Evolutionary conservation across 2,797 vertebrate genomes (phyloP), one percentile per base, ranked within the genome.

Genomic region (Sebastes hubbsi): DNA sequence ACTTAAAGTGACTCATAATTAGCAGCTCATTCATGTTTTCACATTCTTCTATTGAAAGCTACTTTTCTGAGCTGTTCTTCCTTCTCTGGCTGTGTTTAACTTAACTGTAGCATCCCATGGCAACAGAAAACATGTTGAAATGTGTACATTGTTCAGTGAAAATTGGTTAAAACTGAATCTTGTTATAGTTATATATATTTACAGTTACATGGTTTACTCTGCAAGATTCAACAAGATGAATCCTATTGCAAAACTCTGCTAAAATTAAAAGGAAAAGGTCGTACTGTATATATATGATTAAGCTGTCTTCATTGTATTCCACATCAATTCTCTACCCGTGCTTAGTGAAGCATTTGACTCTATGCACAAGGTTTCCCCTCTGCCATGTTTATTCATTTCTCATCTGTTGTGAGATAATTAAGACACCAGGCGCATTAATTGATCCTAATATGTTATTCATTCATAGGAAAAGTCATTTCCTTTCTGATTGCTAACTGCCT

Each of bases 361-460:
- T 24, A 18, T 27, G 52, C 36, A 34, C 75, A 77, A 75, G 73
- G 29, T 72, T 78, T 54, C 56, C 42, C 72, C 59, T 55, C 36
- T 8, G n/a, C 42, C 24, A 30, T 25, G 34, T 70, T 74, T 49
- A 83, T 81, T 90, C 54, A 80, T 79, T 86, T 68, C 78, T 83
- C 86, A 69, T 90, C 84, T 81, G 68, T 73, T 52, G 68, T 64
- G 73, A 91, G 81, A 89, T 91, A 85, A 93, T 94, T 93, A 93
- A 89, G 82, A 91, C 81, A 66, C 69, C 66, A 5, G 55, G 59
- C 36, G 54, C 80, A 90, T 94, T 92, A 92, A 94, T 94, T 93
- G 90, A 88, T 91, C 84, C 89, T 89, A 87, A 89, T 94, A 87
- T 89, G 89, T 81, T 88, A 84, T 89, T 93, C 90, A 91, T 91